Conservation (phyloP, 2,888 invertebrate species). For the Dichetophora obliterata region DNA sequence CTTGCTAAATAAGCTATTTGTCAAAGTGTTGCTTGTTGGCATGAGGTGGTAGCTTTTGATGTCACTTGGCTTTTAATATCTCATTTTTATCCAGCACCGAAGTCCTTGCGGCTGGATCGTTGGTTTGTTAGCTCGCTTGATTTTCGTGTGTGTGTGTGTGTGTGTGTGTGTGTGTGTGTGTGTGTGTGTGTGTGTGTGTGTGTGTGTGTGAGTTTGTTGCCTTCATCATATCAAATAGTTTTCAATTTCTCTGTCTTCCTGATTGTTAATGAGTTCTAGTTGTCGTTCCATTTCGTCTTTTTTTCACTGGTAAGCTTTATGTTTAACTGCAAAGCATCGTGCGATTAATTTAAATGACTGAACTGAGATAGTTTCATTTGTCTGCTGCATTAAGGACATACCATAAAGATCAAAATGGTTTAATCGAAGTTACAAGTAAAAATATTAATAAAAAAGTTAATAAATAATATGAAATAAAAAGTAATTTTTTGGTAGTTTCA, state of each 20-base stretch:
- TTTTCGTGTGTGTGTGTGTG: background rate
- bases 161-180: background rate
- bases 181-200: background rate
- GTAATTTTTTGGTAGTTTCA: too few species aligned
- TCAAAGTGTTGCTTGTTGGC: background rate
- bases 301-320: background rate
- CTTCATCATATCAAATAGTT: background rate
- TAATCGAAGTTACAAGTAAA: too few species aligned
- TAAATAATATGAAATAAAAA: too few species aligned
- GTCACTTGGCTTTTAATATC: slow-evolving; percentile 22
- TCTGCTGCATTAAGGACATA: too few species aligned
- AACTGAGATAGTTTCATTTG: slow-evolving; percentile 50
- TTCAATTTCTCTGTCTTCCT: slow-evolving; percentile 13
- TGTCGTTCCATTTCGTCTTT: background rate
- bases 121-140: background rate
- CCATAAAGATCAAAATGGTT: too few species aligned
- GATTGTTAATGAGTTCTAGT: background rate
- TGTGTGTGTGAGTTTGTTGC: too few species aligned
- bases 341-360: slow-evolving; percentile 52
- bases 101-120: background rate
- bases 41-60: slow-evolving; percentile 2
- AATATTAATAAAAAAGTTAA: too few species aligned
- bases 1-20: background rate
- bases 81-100: background rate
- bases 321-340: slow-evolving; percentile 49